These are phyloP conservation scores for Epistrophella euchroma DNA, from an alignment of 2,888 invertebrate genomes.

Conservation along the genomic window DNA sequence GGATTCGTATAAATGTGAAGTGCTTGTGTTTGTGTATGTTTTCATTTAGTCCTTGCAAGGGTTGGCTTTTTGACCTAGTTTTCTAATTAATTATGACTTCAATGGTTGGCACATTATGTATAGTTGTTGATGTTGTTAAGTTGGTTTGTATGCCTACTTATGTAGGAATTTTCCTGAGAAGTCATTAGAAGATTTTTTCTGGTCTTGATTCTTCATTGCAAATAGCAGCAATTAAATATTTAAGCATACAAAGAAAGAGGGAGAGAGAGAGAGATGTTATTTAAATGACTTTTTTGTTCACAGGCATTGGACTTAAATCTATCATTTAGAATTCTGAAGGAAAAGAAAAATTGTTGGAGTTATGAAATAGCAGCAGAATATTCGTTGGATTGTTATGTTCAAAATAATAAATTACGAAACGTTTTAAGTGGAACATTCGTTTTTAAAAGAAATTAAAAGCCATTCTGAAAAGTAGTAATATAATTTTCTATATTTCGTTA, in stretches of 20 bases:
- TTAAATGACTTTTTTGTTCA: neutral
- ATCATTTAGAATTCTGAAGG: neutral
- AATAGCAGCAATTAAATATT: conserved; percentile 19
- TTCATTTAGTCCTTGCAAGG: conserved; percentile 24
- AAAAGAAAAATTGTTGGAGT: conserved; percentile 1
- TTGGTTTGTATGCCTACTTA: neutral
- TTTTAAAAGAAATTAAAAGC: too few species aligned
- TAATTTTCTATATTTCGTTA: too few species aligned
- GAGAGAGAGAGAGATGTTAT: neutral
- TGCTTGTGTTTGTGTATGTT: neutral
- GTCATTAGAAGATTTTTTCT: conserved; percentile 31
- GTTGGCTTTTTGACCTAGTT: conserved; percentile 51
- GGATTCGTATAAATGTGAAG: neutral
- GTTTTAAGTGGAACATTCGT: too few species aligned
- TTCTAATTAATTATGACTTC: conserved; percentile 60
- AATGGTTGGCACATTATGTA: conserved; percentile 19
- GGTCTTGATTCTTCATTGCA: conserved; percentile 1
- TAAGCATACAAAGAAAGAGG: neutral
- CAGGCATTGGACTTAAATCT: neutral
- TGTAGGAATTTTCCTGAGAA: conserved; percentile 15
- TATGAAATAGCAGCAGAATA: neutral
- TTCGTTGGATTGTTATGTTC: neutral
- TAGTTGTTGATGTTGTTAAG: neutral
- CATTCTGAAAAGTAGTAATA: too few species aligned
- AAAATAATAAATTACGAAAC: neutral